phyloP scores from a whole-genome alignment of 2,888 invertebrate species.

The Dioctria linearis region DNA sequence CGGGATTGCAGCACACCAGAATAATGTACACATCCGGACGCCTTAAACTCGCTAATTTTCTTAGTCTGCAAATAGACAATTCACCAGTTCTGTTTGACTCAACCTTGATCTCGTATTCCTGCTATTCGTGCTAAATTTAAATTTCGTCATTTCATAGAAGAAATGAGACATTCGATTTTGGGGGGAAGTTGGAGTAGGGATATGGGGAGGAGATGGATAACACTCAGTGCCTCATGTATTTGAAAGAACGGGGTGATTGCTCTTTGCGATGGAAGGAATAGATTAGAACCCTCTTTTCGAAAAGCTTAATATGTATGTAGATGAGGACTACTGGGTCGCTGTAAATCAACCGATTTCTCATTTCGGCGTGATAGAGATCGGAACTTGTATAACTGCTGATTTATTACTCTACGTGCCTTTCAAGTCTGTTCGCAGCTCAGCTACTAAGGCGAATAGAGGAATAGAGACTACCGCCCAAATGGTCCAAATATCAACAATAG shows the following conservation, averaged over 20 bases:
- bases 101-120: conserved; percentile 10
- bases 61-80: conserved; percentile 28
- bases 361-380: conserved; percentile 48
- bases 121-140: conserved; percentile 44
- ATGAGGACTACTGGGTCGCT: conserved; percentile 45
- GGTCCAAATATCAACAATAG: conserved; percentile 41
- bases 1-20: conserved; percentile 1
- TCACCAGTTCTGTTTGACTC: neutral
- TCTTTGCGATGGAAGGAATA: conserved; percentile 48
- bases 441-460: no score
- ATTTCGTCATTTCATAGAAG: conserved; percentile 25
- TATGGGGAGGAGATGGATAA: no score
- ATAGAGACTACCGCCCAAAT: conserved; percentile 1
- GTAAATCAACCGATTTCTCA: conserved; percentile 53
- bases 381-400: conserved; percentile 52
- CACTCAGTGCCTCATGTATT: neutral
- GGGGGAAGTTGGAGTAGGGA: neutral
- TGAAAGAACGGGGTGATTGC: conserved; percentile 22
- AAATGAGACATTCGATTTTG: conserved; percentile 49
- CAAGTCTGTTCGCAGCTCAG: neutral
- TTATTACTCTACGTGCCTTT: conserved; percentile 50
- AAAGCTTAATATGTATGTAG: conserved; percentile 50
- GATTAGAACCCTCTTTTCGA: conserved; percentile 30
- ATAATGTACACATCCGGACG: conserved; percentile 32
- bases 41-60: conserved; percentile 34